phyloP scores from a whole-genome alignment of 2,113 vertebrate genomes.

The Podiceps cristatus region DNA sequence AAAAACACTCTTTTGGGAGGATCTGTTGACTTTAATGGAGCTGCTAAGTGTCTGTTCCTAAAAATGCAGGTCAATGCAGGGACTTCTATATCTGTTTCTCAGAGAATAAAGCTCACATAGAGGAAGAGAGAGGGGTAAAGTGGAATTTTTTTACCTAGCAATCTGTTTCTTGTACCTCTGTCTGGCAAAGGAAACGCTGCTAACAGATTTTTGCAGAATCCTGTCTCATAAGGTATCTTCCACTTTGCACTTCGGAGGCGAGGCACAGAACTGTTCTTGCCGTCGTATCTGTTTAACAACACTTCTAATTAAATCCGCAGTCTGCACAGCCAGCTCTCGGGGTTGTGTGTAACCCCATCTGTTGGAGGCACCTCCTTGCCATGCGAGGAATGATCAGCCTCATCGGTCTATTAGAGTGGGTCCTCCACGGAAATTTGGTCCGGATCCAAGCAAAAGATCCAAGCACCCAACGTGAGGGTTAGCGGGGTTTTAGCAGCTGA shows the following conservation, averaged over 20 bases:
- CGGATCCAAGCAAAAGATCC: background rate
- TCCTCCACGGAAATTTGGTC: background rate
- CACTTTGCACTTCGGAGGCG: background rate
- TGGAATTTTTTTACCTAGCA: background rate
- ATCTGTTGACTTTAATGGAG: background rate
- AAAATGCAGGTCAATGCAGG: background rate
- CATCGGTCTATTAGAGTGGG: background rate
- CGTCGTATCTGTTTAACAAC: background rate
- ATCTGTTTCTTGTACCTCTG: background rate
- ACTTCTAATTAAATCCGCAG: conserved; percentile 1
- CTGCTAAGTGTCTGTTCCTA: background rate
- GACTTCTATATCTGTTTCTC: background rate
- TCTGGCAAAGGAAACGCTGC: background rate
- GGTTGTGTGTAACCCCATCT: conserved; percentile 25
- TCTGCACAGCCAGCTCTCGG: background rate
- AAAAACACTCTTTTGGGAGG: background rate
- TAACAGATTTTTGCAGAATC: background rate
- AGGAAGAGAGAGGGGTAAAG: background rate
- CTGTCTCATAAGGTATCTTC: background rate
- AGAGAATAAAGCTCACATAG: background rate
- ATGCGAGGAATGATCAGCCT: conserved; percentile 18
- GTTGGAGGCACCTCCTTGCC: background rate
- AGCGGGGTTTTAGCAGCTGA: background rate
- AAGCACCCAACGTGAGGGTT: background rate
- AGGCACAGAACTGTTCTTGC: background rate